Base-by-base conservation (phyloP, 92 coral and sea anemone genomes). In the Chrysogorgia sp. region DNA sequence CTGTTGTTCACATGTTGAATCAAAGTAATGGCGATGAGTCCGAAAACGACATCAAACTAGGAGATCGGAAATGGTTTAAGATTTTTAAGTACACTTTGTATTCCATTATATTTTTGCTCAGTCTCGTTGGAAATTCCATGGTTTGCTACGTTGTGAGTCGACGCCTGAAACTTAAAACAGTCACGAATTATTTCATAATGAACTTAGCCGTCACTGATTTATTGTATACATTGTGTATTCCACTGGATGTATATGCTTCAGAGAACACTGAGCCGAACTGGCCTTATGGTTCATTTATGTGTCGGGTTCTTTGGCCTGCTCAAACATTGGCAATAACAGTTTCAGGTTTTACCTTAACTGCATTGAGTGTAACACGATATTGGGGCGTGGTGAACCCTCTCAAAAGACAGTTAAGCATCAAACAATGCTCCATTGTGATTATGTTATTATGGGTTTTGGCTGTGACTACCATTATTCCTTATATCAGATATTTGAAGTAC, bases 361-460 rank as follows among this genome's bases (percentile, higher is more conserved):
- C 96, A 40, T 91, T 96, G 58, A 96, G 99, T 67, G 76, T 92
- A 48, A 96, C 90, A 53, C 77, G 99, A 55, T 96, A 89, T 74
- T 86, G 96, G 96, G 99, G 96, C 20, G 92, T 96, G 43, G 92
- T 96, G 3, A 68, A 96, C 40, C 99, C 99, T 24, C 92, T 91
- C 12, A 77, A 89, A 56, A 84, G 81, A 25, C 96, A 93, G 55
- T 87, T 93, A 90, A 80, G 87, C 10, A 87, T 87, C 64, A 70
- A 53, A 4, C 81, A 87, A 24, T 87, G 92, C 23, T 66, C 67
- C 0, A 33, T 77, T 0, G 90, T 83, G 13, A 89, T 93, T 26
- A 72, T 58, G 10, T 3, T 79, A 0, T 86, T 91, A 31, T 93
- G 98, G 98, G 30, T 87, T 25, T 43, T 86, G 22, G 92, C 92